Evolutionary conservation across 2,888 invertebrate species (phyloP), one percentile per base, ranked within the genome.

Genomic region (Proisotoma minuta): DNA sequence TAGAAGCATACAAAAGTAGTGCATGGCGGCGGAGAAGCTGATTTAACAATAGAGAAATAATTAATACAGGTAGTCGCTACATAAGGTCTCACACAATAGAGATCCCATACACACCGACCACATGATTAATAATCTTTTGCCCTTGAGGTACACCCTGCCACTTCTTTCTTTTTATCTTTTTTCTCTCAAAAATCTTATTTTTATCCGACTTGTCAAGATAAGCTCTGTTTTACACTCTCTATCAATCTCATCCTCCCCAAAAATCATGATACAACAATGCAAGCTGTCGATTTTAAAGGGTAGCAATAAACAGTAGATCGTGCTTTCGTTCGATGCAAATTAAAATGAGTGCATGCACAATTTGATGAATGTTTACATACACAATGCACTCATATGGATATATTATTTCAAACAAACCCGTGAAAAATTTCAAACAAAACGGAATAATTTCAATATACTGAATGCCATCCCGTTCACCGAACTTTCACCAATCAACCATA

Each of bases 1-100:
- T 47, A 26, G 43, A 24, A n/a, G n/a, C n/a, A n/a, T n/a, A n/a
- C n/a, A n/a, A n/a, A n/a, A n/a, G n/a, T 34, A 23, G 56, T 39
- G 39, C n/a, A 20, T 56, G 56, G 56, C 56, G 56, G 56, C 43
- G 39, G 56, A 20, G 56, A 29, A 56, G 23, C 39, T 39, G 56
- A 62, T 66, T 66, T 66, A 69, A 69, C 69, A 69, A 69, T 69
- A 65, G 69, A 66, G 69, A 69, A 69, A 69, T 69, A 69, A 69
- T 69, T 69, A 69, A 69, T 66, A 69, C 69, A 66, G 69, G 69
- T 69, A 69, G 69, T 66, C 64, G 58, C 52, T 62, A 53, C 39
- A 48, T 39, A 59, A 28, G 39, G 27, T 50, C 49, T 49, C 40
- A 29, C 49, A 51, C 39, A 49, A 59, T 56, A 56, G 43, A 43